Percentiles rank a stretch among this genome's conserved stretches.
phyloP scores from a whole-genome alignment of 2,888 invertebrate genomes.

The Megalurothrips usitatus region DNA sequence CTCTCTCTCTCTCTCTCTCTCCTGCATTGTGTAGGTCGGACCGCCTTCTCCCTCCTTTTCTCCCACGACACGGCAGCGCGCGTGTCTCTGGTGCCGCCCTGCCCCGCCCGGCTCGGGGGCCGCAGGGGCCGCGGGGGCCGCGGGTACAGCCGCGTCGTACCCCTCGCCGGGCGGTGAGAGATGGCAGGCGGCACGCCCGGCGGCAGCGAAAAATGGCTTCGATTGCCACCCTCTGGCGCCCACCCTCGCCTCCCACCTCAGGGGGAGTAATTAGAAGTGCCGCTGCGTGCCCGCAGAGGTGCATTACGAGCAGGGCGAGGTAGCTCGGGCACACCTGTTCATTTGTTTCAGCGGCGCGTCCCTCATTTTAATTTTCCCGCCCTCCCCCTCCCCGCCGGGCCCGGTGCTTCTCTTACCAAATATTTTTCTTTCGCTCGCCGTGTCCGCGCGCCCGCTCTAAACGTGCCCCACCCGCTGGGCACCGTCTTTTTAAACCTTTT shows the following conservation, averaged over 20 bases:
- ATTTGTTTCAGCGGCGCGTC: not conserved
- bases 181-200: no score
- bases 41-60: no score
- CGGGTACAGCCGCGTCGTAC: no score
- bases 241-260: not conserved
- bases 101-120: no score
- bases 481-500: no score
- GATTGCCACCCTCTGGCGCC: not conserved
- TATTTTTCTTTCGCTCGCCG: not conserved
- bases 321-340: slow-evolving; percentile 1
- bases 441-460: not conserved
- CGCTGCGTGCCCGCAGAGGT: not conserved
- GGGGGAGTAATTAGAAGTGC: not conserved
- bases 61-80: no score
- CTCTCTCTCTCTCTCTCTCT: no score
- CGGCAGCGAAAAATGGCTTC: not conserved
- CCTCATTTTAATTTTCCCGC: not conserved
- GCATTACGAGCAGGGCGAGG: not conserved
- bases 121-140: no score
- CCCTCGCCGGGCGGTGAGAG: no score
- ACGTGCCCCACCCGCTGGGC: no score
- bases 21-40: no score
- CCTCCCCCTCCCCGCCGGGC: not conserved
- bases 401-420: not conserved
- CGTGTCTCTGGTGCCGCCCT: no score